phyloP scores from a whole-genome alignment of 2,888 invertebrate genomes.

The Itoplectis maculator region DNA sequence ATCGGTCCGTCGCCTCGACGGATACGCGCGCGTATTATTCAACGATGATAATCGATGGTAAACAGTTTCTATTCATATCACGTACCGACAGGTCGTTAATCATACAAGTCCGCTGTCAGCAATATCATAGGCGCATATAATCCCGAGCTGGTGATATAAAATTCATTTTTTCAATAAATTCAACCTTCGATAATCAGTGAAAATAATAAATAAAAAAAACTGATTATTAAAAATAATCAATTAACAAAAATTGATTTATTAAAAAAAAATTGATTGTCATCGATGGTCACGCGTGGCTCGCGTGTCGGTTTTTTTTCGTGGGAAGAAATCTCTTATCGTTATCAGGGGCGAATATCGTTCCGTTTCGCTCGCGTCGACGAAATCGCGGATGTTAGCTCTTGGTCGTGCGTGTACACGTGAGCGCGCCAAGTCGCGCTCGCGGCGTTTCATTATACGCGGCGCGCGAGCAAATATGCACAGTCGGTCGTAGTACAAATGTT shows the following conservation, averaged over 20 bases:
- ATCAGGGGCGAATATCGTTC: background rate
- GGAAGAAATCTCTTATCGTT: constrained; percentile 5
- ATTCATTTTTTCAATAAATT: no score
- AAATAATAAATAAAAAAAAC: background rate
- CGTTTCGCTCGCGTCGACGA: background rate
- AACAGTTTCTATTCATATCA: constrained; percentile 18
- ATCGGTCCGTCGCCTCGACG: background rate
- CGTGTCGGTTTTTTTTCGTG: constrained; percentile 35
- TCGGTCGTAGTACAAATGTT: constrained; percentile 58
- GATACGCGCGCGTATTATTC: constrained; percentile 17
- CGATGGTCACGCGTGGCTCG: background rate
- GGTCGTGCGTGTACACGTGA: constrained; percentile 2
- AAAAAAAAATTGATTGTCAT: background rate
- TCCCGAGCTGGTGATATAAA: background rate
- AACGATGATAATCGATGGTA: constrained; percentile 22
- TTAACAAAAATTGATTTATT: background rate
- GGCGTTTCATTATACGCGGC: constrained; percentile 15
- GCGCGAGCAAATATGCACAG: constrained; percentile 32
- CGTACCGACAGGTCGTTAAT: background rate
- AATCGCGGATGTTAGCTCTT: constrained; percentile 11
- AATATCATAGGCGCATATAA: background rate
- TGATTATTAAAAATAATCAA: background rate
- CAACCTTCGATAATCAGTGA: background rate
- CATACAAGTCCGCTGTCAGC: background rate
- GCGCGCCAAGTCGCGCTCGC: constrained; percentile 23